A percentile compares a stretch with the other conserved stretches of the same genome.
These are phyloP conservation scores for Megaleporinus macrocephalus DNA, from an alignment of 2,113 vertebrate species.

Conservation along the genomic window DNA sequence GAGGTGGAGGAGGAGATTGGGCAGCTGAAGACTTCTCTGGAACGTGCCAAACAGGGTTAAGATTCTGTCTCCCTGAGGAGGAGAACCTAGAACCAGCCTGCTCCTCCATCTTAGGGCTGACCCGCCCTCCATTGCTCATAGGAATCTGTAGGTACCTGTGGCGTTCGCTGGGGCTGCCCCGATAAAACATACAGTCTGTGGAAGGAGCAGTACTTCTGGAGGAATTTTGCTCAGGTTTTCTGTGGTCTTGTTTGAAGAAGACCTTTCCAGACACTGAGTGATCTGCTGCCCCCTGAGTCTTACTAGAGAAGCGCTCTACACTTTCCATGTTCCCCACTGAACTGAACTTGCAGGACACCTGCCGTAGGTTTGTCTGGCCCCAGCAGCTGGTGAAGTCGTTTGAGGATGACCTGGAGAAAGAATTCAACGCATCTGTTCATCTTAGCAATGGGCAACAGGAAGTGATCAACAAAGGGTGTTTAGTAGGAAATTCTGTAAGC, in stretches of 20 bases:
- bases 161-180: constrained; percentile 76
- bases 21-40: constrained; percentile 80
- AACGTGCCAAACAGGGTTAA: constrained; percentile 85
- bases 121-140: constrained; percentile 64
- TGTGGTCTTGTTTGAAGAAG: constrained; percentile 79
- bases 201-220: constrained; percentile 73
- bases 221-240: constrained; percentile 76
- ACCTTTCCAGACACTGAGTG: constrained; percentile 16
- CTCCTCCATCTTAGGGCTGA: constrained; percentile 72
- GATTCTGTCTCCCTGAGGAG: constrained; percentile 67
- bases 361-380: constrained; percentile 78
- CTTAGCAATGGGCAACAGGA: not conserved
- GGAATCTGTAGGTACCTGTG: constrained; percentile 63
- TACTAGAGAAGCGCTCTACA: constrained; percentile 79
- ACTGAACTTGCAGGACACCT: constrained; percentile 78
- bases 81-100: constrained; percentile 63
- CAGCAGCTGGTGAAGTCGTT: constrained; percentile 77
- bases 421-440: not conserved
- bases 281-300: constrained; percentile 66
- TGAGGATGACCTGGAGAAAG: constrained; percentile 76
- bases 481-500: not conserved
- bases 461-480: not conserved
- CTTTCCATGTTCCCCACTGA: constrained; percentile 85
- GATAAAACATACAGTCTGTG: constrained; percentile 82
- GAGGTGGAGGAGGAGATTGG: constrained; percentile 78